Conservation (phyloP, 2,888 invertebrate genomes). For the Antheraea assamensis region DNA sequence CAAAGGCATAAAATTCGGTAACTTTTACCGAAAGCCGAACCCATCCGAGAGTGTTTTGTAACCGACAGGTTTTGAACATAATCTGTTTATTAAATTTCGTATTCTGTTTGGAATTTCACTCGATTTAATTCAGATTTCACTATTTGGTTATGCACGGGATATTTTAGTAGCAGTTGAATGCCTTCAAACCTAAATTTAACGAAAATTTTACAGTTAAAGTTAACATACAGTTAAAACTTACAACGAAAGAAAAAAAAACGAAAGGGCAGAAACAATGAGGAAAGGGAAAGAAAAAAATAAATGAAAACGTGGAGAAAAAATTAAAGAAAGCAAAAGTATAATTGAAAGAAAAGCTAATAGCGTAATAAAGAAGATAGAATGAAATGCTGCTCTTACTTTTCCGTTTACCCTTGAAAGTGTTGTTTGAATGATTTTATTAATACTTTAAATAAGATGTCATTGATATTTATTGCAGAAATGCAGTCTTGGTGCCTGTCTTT, state of each 20-base stretch:
- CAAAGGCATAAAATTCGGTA: conserved; percentile 32
- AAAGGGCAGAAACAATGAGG: neutral
- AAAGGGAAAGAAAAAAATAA: no score
- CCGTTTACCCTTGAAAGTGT: neutral
- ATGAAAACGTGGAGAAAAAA: neutral
- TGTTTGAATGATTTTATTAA: neutral
- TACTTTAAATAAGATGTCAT: neutral
- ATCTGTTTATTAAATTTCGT: conserved; percentile 48
- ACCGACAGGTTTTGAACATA: conserved; percentile 59
- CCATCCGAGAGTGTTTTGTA: conserved; percentile 53
- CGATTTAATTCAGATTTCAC: conserved; percentile 49
- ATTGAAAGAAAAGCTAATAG: neutral
- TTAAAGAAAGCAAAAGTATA: neutral
- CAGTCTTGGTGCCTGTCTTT: neutral
- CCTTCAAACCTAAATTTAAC: neutral
- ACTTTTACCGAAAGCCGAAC: conserved; percentile 46
- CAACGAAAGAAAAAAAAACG: neutral
- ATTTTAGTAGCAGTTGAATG: conserved; percentile 7
- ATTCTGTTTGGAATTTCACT: conserved; percentile 55
- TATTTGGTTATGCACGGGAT: conserved; percentile 42
- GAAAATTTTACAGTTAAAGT: neutral
- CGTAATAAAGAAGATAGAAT: neutral
- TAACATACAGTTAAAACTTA: neutral
- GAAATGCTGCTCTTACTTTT: neutral
- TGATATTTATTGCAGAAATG: neutral